Evolutionary conservation across 1,140 invertebrate species (phyloP), one percentile per base, ranked within the genome.

Genomic region (Tetramorium parvispinum): DNA sequence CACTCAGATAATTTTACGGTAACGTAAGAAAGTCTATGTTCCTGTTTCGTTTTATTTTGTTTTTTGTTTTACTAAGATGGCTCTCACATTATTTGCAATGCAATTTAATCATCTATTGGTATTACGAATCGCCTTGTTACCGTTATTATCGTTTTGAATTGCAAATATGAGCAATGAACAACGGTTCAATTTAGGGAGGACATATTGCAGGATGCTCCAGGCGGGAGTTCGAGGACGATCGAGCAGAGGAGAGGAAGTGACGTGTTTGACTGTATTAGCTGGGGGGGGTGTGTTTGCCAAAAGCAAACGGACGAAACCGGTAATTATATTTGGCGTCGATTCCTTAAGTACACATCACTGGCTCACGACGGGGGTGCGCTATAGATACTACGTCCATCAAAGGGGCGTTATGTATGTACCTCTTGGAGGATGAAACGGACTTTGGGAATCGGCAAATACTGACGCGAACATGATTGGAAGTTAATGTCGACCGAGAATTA

Each of bases 251-350:
- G 61, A 6, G 27, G 55, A 16, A 18, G 32, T 21, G 21, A 49
- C 13, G 83, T 92, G 88, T 93, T 93, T 92, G 92, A 90, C 75
- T 88, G 90, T 92, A 93, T 93, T 93, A 93, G 73, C 87, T 79
- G 46, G 51, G 49, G 51, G 49, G 49, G 77, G 85, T 70, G 68
- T 94, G 91, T 94, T 95, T 93, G 90, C 91, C 77, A 61, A 46
- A 24, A 85, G 92, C 89, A 94, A 95, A 94, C 93, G 87, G 86
- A 68, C 91, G 87, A 91, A 91, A 93, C 93, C 93, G 92, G 92
- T 94, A 94, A 94, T 94, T 94, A 95, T 92, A 93, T 95, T 94
- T 94, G 91, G 89, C 91, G 91, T 93, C 92, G 90, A 94, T 94
- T 94, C 91, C 93, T 93, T 93, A 83, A 90, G 91, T 87, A 94